Conservation (phyloP, 2,113 vertebrate species). For the Campylorhamphus procurvoides region DNA sequence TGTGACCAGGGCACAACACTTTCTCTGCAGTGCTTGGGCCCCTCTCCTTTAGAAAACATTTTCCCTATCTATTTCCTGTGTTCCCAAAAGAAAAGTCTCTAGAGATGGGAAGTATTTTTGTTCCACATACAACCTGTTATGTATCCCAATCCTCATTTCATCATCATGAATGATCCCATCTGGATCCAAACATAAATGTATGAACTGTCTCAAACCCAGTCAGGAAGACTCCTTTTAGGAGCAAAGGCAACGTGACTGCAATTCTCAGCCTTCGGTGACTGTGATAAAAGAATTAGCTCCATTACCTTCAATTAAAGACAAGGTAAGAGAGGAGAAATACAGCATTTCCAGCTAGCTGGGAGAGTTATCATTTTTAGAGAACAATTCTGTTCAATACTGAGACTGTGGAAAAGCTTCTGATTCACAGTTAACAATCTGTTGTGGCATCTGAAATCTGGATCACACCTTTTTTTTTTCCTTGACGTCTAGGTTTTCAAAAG, state of each 20-base stretch:
- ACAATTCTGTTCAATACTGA: background rate
- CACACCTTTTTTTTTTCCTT: background rate
- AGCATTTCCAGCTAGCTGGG: background rate
- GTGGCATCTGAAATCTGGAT: background rate
- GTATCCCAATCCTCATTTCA: background rate
- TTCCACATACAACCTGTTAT: accelerated
- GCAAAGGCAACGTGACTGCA: background rate
- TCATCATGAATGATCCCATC: background rate
- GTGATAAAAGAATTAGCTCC: background rate
- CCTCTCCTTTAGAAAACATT: background rate
- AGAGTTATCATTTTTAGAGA: background rate
- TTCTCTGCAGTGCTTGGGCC: background rate
- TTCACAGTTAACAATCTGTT: background rate
- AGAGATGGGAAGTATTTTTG: background rate
- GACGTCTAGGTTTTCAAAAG: background rate
- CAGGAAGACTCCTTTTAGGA: background rate
- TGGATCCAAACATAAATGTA: background rate
- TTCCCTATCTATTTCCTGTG: background rate
- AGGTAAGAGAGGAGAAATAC: background rate
- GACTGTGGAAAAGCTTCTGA: background rate
- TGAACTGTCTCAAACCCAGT: background rate
- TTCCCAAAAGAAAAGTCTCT: background rate
- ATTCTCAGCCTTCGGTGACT: background rate
- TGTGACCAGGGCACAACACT: background rate
- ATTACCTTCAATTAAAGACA: background rate